These are phyloP conservation scores for Florisuga fusca DNA, from an alignment of 2,797 vertebrate genomes.

Conservation along the genomic window DNA sequence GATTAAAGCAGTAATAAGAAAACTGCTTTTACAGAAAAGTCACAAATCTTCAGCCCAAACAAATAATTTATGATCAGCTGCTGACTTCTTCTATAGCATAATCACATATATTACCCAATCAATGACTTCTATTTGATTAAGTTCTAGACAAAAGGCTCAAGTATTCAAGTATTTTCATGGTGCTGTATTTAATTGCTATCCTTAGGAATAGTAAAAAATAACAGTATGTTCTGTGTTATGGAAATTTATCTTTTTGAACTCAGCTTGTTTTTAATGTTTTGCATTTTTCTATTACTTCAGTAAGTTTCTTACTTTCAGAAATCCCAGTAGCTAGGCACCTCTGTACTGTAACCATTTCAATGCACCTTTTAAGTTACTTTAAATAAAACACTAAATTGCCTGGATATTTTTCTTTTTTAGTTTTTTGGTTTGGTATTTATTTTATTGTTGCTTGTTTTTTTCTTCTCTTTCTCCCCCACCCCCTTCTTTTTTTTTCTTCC, in stretches of 20 bases:
- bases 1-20: neutral
- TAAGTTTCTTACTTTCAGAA: neutral
- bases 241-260: neutral
- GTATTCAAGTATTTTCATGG: neutral
- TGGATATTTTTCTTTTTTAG: neutral
- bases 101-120: neutral
- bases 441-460: neutral
- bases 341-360: neutral
- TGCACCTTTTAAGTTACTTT: neutral
- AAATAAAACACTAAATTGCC: neutral
- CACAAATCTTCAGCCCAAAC: neutral
- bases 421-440: no score
- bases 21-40: neutral
- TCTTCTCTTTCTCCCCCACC: no score
- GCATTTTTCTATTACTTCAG: neutral
- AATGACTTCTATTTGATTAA: neutral
- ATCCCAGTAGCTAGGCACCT: neutral
- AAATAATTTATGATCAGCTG: neutral
- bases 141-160: neutral
- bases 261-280: neutral
- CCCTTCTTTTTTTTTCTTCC: neutral
- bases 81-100: neutral
- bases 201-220: neutral
- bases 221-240: neutral
- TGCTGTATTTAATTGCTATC: neutral